These are phyloP conservation scores for Halichondria panicea DNA, from an alignment of 37 sponge, comb jelly and placozoan genomes.

Conservation along the genomic window DNA sequence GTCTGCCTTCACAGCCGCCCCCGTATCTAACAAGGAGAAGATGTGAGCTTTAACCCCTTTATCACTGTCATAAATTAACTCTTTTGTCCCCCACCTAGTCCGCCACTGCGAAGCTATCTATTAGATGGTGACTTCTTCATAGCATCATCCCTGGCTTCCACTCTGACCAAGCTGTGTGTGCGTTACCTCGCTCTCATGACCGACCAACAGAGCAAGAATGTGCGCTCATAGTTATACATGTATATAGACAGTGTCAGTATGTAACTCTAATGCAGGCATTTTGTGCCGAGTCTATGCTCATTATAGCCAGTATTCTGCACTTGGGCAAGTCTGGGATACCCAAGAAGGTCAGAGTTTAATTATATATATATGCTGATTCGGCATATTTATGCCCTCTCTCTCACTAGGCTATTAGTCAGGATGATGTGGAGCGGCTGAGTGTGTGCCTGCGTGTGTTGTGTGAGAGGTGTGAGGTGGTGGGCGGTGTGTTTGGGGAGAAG, in stretches of 20 bases:
- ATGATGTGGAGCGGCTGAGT: slow-evolving; percentile 87
- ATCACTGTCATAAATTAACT: too few relatives aligned
- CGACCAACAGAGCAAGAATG: slow-evolving; percentile 73
- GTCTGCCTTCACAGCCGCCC: slow-evolving; percentile 78
- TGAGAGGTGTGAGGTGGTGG: slow-evolving; percentile 66
- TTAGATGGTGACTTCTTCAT: slow-evolving; percentile 97
- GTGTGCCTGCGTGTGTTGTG: slow-evolving; percentile 85
- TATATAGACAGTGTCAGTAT: neutral
- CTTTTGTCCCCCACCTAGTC: too few relatives aligned
- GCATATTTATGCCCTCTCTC: neutral
- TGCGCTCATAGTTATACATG: slow-evolving; percentile 20
- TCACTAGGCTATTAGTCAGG: slow-evolving; percentile 82
- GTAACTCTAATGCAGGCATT: slow-evolving; percentile 55
- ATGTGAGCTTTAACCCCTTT: too few relatives aligned
- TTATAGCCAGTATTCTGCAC: slow-evolving; percentile 91
- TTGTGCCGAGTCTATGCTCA: slow-evolving; percentile 91
- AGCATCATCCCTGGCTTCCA: slow-evolving; percentile 85
- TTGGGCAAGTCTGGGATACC: slow-evolving; percentile 89
- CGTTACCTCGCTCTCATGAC: slow-evolving; percentile 60
- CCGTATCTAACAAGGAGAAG: slow-evolving; percentile 57
- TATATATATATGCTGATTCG: neutral
- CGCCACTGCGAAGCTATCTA: slow-evolving; percentile 83
- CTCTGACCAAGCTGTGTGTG: slow-evolving; percentile 90
- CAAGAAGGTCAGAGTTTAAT: slow-evolving; percentile 83
- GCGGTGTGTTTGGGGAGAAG: slow-evolving; percentile 68